Conservation (phyloP, 2,888 invertebrate genomes). For the Gastrophysa polygoni region DNA sequence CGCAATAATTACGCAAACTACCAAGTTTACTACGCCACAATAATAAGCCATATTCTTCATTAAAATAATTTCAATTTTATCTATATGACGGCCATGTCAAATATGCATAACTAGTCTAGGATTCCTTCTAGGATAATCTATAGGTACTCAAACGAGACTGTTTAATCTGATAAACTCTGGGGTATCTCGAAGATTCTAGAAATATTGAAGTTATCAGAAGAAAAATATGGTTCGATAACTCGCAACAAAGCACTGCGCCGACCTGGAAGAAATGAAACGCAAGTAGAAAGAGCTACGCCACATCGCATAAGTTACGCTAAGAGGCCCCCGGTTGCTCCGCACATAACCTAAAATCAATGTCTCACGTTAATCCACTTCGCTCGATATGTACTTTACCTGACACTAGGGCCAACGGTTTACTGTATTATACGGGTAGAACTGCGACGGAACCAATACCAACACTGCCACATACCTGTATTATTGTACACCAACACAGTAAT, state of each 20-base stretch:
- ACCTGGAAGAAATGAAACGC: neutral
- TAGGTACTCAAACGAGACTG: too few relatives aligned
- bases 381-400: slow-evolving; percentile 56
- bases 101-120: too few relatives aligned
- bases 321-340: slow-evolving; percentile 51
- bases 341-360: slow-evolving; percentile 55
- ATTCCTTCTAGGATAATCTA: too few relatives aligned
- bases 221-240: neutral
- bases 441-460: slow-evolving; percentile 49
- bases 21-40: neutral
- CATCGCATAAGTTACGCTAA: slow-evolving; percentile 48
- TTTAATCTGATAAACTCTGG: too few relatives aligned
- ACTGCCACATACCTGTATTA: slow-evolving; percentile 57
- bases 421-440: slow-evolving; percentile 47
- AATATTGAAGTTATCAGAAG: neutral
- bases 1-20: slow-evolving; percentile 19
- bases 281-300: slow-evolving; percentile 33
- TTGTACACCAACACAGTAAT: slow-evolving; percentile 57
- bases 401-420: slow-evolving; percentile 39
- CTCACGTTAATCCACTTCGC: slow-evolving; percentile 39
- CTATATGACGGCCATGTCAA: neutral
- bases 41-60: neutral
- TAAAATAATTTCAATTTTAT: neutral
- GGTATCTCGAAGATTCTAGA: neutral
- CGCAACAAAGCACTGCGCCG: neutral